phyloP scores from a whole-genome alignment of 2,888 invertebrate genomes.

The Chaitophorus viminalis region DNA sequence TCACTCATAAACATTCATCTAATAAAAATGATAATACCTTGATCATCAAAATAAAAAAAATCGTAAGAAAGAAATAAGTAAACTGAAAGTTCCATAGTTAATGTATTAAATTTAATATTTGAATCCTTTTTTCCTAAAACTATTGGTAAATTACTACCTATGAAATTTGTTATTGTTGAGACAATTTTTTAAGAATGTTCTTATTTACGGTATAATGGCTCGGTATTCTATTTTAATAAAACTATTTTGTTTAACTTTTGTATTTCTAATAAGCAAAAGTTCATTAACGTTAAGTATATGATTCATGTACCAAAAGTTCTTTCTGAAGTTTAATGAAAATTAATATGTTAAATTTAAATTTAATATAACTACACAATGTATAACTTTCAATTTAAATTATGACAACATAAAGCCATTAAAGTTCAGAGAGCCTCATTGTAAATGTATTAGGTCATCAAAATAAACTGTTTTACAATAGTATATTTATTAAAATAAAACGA shows the following conservation, averaged over 20 bases:
- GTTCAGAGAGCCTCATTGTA: conserved; percentile 6
- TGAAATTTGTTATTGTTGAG: background rate
- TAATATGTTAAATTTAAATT: conserved; percentile 27
- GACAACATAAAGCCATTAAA: conserved; percentile 38
- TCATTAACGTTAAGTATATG: conserved; percentile 18
- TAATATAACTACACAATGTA: background rate
- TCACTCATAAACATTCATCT: no score
- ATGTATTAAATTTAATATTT: background rate
- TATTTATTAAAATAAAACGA: background rate
- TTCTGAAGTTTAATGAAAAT: conserved; percentile 34
- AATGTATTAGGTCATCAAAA: conserved; percentile 12
- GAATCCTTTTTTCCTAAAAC: no score
- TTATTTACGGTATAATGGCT: background rate
- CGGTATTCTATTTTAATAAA: background rate
- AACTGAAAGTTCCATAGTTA: background rate
- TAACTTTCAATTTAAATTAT: conserved; percentile 33
- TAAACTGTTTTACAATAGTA: background rate
- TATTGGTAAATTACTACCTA: background rate
- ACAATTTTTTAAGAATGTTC: background rate
- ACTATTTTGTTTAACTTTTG: background rate
- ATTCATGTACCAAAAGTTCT: conserved; percentile 17
- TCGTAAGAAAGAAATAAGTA: no score
- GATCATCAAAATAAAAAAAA: no score
- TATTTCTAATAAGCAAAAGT: conserved; percentile 14
- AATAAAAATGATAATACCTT: no score